phyloP scores from a whole-genome alignment of 2,888 invertebrate genomes.

The Eristalis intricaria region DNA sequence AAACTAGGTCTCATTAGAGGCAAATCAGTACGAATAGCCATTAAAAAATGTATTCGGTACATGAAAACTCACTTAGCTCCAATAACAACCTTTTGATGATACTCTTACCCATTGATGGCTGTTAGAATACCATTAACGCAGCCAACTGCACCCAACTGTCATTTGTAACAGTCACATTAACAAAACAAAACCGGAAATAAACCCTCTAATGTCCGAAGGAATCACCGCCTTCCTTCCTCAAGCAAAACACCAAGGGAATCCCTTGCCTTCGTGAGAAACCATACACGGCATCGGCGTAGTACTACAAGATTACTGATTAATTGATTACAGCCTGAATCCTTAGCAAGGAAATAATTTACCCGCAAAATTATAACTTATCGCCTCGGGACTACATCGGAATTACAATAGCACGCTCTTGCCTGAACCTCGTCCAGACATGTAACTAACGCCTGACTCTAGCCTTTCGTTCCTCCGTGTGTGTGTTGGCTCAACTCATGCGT shows the following conservation, averaged over 20 bases:
- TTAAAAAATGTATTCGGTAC: no score
- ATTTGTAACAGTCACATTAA: conserved; percentile 33
- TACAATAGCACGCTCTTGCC: conserved; percentile 55
- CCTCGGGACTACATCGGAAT: conserved; percentile 56
- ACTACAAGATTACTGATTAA: conserved; percentile 62
- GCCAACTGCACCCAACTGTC: conserved; percentile 20
- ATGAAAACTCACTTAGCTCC: no score
- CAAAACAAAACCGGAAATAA: conserved; percentile 7
- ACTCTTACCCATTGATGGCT: neutral
- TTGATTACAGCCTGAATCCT: conserved; percentile 61
- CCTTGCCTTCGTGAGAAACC: neutral
- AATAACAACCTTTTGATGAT: neutral
- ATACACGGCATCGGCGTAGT: conserved; percentile 4
- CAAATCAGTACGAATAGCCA: no score
- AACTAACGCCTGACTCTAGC: neutral
- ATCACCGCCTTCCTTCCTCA: conserved; percentile 25
- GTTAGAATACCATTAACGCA: neutral
- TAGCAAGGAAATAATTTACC: conserved; percentile 52
- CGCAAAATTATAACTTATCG: conserved; percentile 63
- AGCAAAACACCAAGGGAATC: conserved; percentile 15
- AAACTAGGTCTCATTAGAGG: no score
- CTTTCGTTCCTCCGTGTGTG: neutral
- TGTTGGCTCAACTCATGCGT: neutral
- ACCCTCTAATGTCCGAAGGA: conserved; percentile 7
- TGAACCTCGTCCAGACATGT: conserved; percentile 25